These are phyloP conservation scores for Orchesella cincta DNA, from an alignment of 1,140 invertebrate species.

Conservation along the genomic window DNA sequence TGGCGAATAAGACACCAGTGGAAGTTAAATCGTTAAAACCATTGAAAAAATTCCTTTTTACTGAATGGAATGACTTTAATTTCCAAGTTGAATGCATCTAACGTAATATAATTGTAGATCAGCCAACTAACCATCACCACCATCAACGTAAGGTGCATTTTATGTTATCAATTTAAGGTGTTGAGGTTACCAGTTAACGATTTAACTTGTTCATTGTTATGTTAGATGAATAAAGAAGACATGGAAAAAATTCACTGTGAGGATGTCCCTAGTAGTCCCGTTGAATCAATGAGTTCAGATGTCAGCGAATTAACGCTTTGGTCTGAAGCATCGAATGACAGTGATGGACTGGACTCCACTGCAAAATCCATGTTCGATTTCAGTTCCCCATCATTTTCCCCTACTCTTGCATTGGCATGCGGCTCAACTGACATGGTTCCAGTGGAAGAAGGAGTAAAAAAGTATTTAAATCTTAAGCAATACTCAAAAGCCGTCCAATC, in stretches of 20 bases:
- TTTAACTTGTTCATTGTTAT: too few species aligned
- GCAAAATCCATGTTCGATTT: constrained; percentile 29
- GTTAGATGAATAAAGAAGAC: too few species aligned
- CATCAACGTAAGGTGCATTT: too few species aligned
- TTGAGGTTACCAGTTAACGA: too few species aligned
- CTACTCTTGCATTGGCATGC: constrained; percentile 30
- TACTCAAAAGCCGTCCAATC: constrained; percentile 34
- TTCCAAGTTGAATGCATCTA: too few species aligned
- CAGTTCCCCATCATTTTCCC: constrained; percentile 35
- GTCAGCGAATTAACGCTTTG: background rate
- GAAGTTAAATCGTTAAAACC: too few species aligned
- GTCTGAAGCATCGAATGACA: background rate
- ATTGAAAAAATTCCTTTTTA: too few species aligned
- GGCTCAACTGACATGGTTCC: background rate
- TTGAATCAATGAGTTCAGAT: background rate
- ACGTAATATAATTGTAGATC: too few species aligned
- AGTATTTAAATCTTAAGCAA: constrained; percentile 36
- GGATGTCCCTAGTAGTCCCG: background rate
- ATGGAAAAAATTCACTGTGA: background rate
- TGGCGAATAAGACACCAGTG: too few species aligned
- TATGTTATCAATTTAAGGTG: too few species aligned
- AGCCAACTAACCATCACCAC: too few species aligned
- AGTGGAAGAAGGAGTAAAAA: constrained; percentile 9
- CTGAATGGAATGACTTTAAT: too few species aligned
- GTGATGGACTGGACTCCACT: background rate